phyloP scores from a whole-genome alignment of 1,140 invertebrate species.

The Diachasma alloeum region DNA sequence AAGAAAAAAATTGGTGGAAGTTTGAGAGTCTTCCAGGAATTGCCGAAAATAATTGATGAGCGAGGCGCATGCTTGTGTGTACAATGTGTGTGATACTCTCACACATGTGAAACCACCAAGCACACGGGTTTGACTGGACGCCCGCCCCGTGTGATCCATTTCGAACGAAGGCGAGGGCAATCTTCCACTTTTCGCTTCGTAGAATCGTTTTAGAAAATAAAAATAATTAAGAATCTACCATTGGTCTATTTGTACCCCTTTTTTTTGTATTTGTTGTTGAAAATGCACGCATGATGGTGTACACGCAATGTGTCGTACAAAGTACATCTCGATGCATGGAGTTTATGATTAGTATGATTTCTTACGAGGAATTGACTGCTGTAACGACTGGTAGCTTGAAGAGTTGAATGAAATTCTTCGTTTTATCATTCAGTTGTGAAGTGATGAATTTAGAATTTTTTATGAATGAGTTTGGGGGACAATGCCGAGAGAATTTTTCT shows the following conservation, averaged over 20 bases:
- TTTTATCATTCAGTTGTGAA: too few species aligned
- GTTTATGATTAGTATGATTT: conserved; percentile 1
- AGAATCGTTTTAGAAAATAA: conserved; percentile 41
- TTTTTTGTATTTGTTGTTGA: neutral
- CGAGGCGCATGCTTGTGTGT: conserved; percentile 11
- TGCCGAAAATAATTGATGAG: conserved; percentile 39
- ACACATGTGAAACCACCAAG: neutral
- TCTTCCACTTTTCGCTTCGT: conserved; percentile 48
- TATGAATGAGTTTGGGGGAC: too few species aligned
- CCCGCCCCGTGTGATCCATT: conserved; percentile 32
- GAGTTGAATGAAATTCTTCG: neutral
- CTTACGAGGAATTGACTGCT: conserved; percentile 3
- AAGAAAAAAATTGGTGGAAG: neutral
- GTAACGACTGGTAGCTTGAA: neutral
- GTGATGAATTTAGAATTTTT: too few species aligned
- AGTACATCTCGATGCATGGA: conserved; percentile 21
- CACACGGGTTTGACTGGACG: conserved; percentile 10
- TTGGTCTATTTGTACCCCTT: neutral
- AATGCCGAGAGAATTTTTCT: too few species aligned
- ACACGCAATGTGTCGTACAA: conserved; percentile 9
- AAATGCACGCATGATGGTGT: neutral
- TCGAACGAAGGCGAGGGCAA: conserved; percentile 38
- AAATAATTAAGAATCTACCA: neutral
- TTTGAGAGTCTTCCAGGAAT: conserved; percentile 29
- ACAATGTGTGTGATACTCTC: neutral